Percentiles rank a stretch among this genome's conserved stretches.
phyloP scores from a whole-genome alignment of 2,797 vertebrate species.

The Miichthys miiuy region DNA sequence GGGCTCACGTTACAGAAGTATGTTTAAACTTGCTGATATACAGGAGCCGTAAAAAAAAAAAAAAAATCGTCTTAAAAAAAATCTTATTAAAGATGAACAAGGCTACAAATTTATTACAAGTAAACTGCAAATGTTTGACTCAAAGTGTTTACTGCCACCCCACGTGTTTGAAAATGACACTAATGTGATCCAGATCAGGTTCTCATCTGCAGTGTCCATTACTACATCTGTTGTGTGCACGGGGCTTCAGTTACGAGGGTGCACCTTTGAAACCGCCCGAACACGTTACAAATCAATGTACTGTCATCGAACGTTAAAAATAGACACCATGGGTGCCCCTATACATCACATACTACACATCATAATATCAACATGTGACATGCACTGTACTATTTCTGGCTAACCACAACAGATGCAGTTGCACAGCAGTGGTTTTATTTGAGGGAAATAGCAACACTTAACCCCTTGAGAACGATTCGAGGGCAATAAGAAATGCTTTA shows the following conservation, averaged over 20 bases:
- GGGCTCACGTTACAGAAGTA: background rate
- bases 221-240: conserved; percentile 59
- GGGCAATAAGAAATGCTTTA: conserved; percentile 33
- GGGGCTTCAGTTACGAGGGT: conserved; percentile 46
- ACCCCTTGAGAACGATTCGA: conserved; percentile 39
- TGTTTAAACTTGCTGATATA: background rate
- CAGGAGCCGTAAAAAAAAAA: too few species aligned
- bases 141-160: conserved; percentile 16
- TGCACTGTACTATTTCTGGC: conserved; percentile 57
- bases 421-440: conserved; percentile 48
- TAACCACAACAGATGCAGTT: conserved; percentile 56
- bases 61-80: too few species aligned
- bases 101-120: background rate
- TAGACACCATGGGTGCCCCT: conserved; percentile 37
- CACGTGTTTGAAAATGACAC: conserved; percentile 27
- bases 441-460: conserved; percentile 31
- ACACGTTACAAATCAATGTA: conserved; percentile 63
- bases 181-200: conserved; percentile 45
- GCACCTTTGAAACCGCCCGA: conserved; percentile 31
- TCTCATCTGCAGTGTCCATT: conserved; percentile 42
- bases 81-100: too few species aligned
- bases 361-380: conserved; percentile 56
- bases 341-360: conserved; percentile 50
- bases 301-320: conserved; percentile 65
- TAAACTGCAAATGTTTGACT: conserved; percentile 23